A percentile compares a stretch with the other conserved stretches of the same genome.
These are phyloP conservation scores for Picus viridis DNA, from an alignment of 2,797 vertebrate genomes.

Conservation along the genomic window DNA sequence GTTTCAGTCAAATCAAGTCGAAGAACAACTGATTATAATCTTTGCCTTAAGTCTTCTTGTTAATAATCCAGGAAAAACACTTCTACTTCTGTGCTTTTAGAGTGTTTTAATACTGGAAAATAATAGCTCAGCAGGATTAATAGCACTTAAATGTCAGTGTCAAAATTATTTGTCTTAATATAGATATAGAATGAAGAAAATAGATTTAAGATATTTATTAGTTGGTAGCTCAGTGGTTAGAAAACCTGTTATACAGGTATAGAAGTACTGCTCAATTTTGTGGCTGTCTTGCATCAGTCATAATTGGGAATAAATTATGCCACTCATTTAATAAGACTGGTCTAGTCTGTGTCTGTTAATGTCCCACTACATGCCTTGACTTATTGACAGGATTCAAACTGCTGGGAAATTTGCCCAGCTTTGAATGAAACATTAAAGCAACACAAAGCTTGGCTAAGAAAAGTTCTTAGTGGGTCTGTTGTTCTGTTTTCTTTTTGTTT, in stretches of 20 bases:
- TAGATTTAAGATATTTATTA: not conserved
- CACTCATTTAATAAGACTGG: not conserved
- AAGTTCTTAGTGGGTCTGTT: not conserved
- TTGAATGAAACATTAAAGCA: not conserved
- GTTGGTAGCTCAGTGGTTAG: not conserved
- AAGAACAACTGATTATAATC: not conserved
- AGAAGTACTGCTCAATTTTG: not conserved
- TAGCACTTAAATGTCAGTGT: not conserved
- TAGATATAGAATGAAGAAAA: not conserved
- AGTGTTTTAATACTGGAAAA: not conserved
- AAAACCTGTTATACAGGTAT: slow-evolving; percentile 11
- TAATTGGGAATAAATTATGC: not conserved
- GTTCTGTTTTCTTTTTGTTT: not conserved
- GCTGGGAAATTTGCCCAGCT: not conserved
- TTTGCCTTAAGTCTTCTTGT: not conserved
- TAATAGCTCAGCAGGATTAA: not conserved
- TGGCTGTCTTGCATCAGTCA: not conserved
- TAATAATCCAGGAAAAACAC: not conserved
- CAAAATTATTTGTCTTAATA: not conserved
- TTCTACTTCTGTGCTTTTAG: not conserved
- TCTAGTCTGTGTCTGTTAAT: not conserved
- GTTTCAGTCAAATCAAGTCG: not conserved
- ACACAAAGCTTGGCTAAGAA: not conserved
- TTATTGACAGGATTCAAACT: not conserved
- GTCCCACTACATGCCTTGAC: not conserved